Evolutionary conservation across 2,797 vertebrate species (phyloP).

Genomic region (Etheostoma perlongum): DNA sequence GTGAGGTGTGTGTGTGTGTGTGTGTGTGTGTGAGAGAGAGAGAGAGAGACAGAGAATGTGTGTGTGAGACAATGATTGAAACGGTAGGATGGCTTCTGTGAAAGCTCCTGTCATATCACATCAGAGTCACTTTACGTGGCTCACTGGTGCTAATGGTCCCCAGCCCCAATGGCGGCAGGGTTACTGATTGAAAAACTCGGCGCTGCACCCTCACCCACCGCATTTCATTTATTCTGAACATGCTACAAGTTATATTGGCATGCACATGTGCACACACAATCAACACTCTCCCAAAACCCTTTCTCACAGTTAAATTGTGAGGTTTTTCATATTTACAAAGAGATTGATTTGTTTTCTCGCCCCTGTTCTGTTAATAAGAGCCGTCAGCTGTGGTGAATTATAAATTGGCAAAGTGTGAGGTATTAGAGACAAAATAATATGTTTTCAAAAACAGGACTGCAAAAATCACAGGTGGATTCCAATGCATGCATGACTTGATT

Average conservation of each 20-base stretch:
- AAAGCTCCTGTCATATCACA: constrained; percentile 79
- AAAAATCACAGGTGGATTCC: constrained; percentile 11
- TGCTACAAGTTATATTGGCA: constrained; percentile 31
- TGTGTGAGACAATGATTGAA: constrained; percentile 60
- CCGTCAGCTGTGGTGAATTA: constrained; percentile 29
- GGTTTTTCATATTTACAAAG: neutral
- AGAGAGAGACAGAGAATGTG: neutral
- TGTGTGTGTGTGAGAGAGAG: constrained; percentile 13
- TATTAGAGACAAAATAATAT: constrained; percentile 20
- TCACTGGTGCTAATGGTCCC: constrained; percentile 72
- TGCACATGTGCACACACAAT: constrained; percentile 10
- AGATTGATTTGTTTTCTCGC: constrained; percentile 9
- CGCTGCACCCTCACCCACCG: constrained; percentile 28
- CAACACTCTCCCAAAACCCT: neutral
- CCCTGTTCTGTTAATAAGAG: constrained; percentile 5
- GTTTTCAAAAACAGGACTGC: constrained; percentile 18
- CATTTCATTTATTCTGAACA: constrained; percentile 41
- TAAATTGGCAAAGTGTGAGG: constrained; percentile 3
- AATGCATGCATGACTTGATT: constrained; percentile 6
- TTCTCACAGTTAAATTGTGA: constrained; percentile 20
- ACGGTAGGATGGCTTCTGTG: constrained; percentile 63
- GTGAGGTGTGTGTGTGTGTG: constrained; percentile 12
- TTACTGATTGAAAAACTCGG: constrained; percentile 68
- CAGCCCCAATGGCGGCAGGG: constrained; percentile 45
- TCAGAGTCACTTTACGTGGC: constrained; percentile 70